phyloP scores from a whole-genome alignment of 2,888 invertebrate species.

The Temnothorax unifasciatus region DNA sequence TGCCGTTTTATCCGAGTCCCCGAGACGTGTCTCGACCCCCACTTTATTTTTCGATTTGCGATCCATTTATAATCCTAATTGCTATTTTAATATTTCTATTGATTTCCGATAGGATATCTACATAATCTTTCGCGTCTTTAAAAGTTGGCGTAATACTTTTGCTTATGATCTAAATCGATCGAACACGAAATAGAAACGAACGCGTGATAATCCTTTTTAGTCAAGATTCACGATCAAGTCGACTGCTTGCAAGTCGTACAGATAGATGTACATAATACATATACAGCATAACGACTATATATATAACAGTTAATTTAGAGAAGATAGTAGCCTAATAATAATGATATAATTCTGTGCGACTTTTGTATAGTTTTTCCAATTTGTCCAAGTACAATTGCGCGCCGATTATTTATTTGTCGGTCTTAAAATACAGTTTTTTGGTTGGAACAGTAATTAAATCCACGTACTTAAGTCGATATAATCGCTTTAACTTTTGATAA shows the following conservation, averaged over 20 bases:
- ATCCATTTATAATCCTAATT: slow-evolving; percentile 64
- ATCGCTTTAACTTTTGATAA: too few relatives aligned
- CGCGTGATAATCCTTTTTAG: not conserved
- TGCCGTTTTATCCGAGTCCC: slow-evolving; percentile 33
- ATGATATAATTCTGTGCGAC: too few relatives aligned
- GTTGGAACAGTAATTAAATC: too few relatives aligned
- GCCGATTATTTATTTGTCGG: too few relatives aligned
- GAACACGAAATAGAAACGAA: not conserved
- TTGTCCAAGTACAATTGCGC: too few relatives aligned
- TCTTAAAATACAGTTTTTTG: too few relatives aligned
- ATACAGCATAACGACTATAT: too few relatives aligned
- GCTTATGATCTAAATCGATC: not conserved
- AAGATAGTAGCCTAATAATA: too few relatives aligned
- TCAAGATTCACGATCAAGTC: not conserved
- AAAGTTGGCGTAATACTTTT: not conserved
- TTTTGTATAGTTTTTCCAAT: too few relatives aligned
- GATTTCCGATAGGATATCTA: not conserved
- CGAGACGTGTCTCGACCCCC: slow-evolving; percentile 16
- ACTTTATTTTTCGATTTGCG: slow-evolving; percentile 31
- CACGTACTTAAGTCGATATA: too few relatives aligned
- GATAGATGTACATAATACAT: too few relatives aligned
- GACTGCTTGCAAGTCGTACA: not conserved
- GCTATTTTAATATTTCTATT: slow-evolving; percentile 49
- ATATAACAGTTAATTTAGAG: too few relatives aligned
- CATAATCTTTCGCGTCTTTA: not conserved